Evolutionary conservation across 2,888 invertebrate genomes (phyloP).

Genomic region (Nephrotoma flavescens): DNA sequence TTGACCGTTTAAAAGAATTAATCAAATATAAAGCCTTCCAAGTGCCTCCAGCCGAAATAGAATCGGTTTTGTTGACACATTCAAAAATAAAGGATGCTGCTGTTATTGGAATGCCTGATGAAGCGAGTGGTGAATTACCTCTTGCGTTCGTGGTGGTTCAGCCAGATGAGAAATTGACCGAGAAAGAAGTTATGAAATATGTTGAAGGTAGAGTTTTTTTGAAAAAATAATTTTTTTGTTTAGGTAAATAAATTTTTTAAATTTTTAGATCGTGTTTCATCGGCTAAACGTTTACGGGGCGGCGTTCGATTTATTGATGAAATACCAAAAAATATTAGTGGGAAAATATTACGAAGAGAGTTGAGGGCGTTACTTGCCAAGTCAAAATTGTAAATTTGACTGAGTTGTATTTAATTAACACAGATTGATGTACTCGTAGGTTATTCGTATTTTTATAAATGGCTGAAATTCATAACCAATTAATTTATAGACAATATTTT

Average conservation of each 20-base stretch:
- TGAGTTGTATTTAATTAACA: conserved; percentile 25
- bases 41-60: conserved; percentile 80
- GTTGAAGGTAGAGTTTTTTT: conserved; percentile 27
- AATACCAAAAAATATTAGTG: conserved; percentile 63
- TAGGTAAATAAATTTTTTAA: background rate
- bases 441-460: background rate
- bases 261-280: conserved; percentile 36
- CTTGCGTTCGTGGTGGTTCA: conserved; percentile 58
- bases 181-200: conserved; percentile 40
- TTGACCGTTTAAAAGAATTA: conserved; percentile 76
- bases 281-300: conserved; percentile 60
- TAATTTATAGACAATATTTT: background rate
- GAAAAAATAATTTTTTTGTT: too few relatives aligned
- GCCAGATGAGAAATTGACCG: conserved; percentile 34
- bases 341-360: conserved; percentile 59
- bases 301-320: conserved; percentile 55
- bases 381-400: conserved; percentile 9
- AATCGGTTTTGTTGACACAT: conserved; percentile 58
- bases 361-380: conserved; percentile 23
- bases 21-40: conserved; percentile 83
- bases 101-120: conserved; percentile 64
- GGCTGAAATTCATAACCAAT: background rate
- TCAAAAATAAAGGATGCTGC: conserved; percentile 59
- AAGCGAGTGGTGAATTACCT: conserved; percentile 58
- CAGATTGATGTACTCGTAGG: background rate